These are phyloP conservation scores for Coranthus polyacanthus DNA, from an alignment of 2,797 vertebrate genomes.

Conservation along the genomic window DNA sequence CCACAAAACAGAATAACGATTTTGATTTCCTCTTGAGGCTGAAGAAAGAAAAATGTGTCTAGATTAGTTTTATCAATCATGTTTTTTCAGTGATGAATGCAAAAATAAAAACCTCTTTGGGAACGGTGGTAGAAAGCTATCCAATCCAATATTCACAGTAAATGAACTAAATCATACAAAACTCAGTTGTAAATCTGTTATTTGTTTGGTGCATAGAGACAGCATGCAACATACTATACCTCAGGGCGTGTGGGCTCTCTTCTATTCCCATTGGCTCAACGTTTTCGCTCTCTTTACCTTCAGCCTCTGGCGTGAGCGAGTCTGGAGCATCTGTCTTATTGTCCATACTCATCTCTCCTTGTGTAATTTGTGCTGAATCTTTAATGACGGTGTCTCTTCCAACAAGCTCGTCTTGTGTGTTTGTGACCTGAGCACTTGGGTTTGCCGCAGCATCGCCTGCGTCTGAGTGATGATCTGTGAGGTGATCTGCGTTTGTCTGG, in stretches of 20 bases:
- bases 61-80: too few relatives aligned
- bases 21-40: conserved; percentile 71
- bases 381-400: conserved; percentile 5
- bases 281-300: conserved; percentile 17
- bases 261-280: background rate
- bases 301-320: background rate
- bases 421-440: background rate
- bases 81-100: too few relatives aligned
- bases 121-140: too few relatives aligned
- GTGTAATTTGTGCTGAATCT: background rate
- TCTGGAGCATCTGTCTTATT: background rate
- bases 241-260: conserved; percentile 24
- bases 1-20: conserved; percentile 25
- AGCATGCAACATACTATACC: conserved; percentile 42
- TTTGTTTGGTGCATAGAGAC: background rate
- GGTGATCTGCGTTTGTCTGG: conserved; percentile 11
- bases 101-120: too few relatives aligned
- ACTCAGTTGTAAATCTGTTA: background rate
- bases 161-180: background rate
- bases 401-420: background rate
- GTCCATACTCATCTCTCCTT: background rate
- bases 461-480: background rate
- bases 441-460: background rate
- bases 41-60: background rate
- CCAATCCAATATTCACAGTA: too few relatives aligned